Evolutionary conservation across 2,888 invertebrate species (phyloP).

Genomic region (Eupithecia pulchellata): DNA sequence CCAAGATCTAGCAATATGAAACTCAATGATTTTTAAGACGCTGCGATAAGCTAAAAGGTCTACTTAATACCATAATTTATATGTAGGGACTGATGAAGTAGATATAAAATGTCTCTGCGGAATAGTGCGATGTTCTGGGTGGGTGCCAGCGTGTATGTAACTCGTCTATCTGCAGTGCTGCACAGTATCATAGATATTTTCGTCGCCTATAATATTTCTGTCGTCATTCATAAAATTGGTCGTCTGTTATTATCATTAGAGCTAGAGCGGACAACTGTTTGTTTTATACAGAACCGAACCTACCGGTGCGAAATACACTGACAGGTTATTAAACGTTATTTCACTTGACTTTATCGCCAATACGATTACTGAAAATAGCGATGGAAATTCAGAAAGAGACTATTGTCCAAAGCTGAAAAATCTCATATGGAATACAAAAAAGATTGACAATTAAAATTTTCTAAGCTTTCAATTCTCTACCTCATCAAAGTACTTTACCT

Average conservation of each 20-base stretch:
- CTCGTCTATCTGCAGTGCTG: conserved; percentile 54
- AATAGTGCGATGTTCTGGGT: conserved; percentile 52
- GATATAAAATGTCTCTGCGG: neutral
- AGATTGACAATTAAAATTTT: neutral
- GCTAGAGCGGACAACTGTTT: neutral
- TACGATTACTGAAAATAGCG: neutral
- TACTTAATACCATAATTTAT: neutral
- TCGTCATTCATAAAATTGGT: conserved; percentile 6
- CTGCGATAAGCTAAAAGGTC: neutral
- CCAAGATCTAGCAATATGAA: too few relatives aligned
- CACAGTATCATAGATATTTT: conserved; percentile 29
- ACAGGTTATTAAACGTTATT: neutral
- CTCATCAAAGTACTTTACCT: too few relatives aligned
- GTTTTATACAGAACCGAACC: neutral
- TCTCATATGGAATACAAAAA: neutral
- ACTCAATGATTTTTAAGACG: neutral
- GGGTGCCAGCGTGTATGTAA: conserved; percentile 61
- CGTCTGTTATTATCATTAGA: neutral
- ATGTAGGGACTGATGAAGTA: neutral
- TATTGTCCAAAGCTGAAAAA: neutral
- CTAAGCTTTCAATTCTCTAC: neutral
- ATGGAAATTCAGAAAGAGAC: neutral
- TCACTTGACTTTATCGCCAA: neutral
- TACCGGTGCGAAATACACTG: neutral
- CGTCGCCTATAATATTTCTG: conserved; percentile 6